Conservation (phyloP, 1,140 invertebrate species). For the Pseudomyrmex cubaensis region DNA sequence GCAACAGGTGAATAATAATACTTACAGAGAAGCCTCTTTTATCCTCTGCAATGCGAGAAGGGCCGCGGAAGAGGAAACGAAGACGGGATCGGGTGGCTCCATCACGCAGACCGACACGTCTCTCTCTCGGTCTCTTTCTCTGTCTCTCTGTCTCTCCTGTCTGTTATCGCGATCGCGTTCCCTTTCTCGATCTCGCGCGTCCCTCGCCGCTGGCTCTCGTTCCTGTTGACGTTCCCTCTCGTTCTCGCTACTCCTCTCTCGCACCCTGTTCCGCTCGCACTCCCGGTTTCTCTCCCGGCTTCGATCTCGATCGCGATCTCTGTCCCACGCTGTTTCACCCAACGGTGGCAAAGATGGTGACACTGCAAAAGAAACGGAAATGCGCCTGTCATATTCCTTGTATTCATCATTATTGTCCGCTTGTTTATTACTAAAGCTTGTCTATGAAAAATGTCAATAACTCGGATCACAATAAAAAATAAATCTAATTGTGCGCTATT, state of each 20-base stretch:
- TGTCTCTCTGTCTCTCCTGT: constrained; percentile 75
- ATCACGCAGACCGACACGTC: constrained; percentile 81
- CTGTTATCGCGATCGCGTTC: constrained; percentile 76
- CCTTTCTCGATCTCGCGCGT: constrained; percentile 73
- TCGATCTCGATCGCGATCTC: constrained; percentile 67
- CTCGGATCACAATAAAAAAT: constrained; percentile 8
- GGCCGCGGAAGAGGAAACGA: constrained; percentile 84
- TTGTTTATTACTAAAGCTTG: not conserved
- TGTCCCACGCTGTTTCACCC: constrained; percentile 71
- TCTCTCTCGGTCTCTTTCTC: constrained; percentile 79
- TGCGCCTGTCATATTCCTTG: not conserved
- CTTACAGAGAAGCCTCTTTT: constrained; percentile 86
- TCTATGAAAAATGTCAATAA: not conserved
- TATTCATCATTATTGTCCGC: not conserved
- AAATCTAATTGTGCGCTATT: too few relatives aligned
- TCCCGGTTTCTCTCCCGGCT: constrained; percentile 68
- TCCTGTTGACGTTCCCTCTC: constrained; percentile 74
- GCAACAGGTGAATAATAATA: constrained; percentile 74
- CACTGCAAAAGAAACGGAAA: constrained; percentile 65
- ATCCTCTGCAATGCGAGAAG: constrained; percentile 86
- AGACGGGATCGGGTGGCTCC: constrained; percentile 82
- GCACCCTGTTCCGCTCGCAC: constrained; percentile 69
- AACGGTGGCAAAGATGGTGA: constrained; percentile 69
- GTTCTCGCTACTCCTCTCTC: constrained; percentile 75
- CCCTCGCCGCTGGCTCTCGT: constrained; percentile 72